Evolutionary conservation across 2,797 vertebrate genomes (phyloP), one percentile per base, ranked within the genome.

Genomic region (Microchirus variegatus): DNA sequence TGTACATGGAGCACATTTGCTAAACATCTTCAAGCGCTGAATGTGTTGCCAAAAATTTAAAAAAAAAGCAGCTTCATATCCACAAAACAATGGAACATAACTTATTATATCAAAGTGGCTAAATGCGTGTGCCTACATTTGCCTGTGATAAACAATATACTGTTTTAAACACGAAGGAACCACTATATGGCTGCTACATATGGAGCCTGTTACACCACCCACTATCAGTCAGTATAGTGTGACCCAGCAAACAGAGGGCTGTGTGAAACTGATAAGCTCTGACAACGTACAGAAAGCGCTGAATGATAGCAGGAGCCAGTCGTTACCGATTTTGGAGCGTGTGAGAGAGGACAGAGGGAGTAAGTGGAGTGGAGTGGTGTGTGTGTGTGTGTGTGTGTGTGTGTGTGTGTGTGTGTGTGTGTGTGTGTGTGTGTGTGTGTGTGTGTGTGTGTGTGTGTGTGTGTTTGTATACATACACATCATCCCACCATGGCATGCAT

Each of bases 401-500:
- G 66, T 67, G 13, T 72, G 62, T 49, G 43, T 58, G 35, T 19
- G 56, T 36, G 66, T 59, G 78, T 42, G 71, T 47, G 63, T 38
- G 65, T 43, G 66, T 67, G 13, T 72, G 62, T 49, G 43, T 58
- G 35, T 19, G 56, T 36, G 66, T 59, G 78, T 42, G 71, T 47
- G 63, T 38, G 65, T 43, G n/a, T n/a, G 62, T 49, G 43, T 58
- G 35, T 19, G 56, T 36, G 66, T 59, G 78, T 42, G 71, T 47
- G 63, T 38, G 65, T 43, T 68, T 67, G 13, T 72, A 65, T 40
- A 48, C 51, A 18, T 26, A 12, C 18, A 38, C 77, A 78, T 67
- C 85, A 78, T 79, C 79, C 73, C 77, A 67, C 70, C 42, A 59
- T 72, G 70, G 72, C 75, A 63, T 70, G 72, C 73, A 82, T 88